A percentile compares a stretch with the other conserved stretches of the same genome.
Conservation (phyloP, 2,888 invertebrate genomes). For the Hecatera dysodea region DNA sequence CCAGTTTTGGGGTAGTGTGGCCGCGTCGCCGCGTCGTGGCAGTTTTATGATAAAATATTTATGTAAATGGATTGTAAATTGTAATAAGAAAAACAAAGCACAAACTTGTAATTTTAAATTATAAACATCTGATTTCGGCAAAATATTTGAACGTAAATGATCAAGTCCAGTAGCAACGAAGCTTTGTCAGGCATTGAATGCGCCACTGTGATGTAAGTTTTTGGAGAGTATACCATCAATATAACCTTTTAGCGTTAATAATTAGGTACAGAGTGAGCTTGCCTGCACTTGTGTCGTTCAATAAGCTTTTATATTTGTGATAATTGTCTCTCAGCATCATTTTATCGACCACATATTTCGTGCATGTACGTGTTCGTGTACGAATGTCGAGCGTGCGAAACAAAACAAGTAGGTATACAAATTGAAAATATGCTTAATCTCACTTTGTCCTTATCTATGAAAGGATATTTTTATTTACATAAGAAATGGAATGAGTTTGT, state of each 20-base stretch:
- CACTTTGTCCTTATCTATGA: background rate
- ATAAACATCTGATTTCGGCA: background rate
- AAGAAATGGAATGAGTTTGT: conserved; percentile 5
- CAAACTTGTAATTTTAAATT: conserved; percentile 11
- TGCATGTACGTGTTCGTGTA: too few relatives aligned
- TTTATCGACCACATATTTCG: background rate
- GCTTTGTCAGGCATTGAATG: conserved; percentile 44
- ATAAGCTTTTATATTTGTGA: background rate
- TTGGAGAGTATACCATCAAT: conserved; percentile 13
- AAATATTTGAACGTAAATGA: conserved; percentile 17
- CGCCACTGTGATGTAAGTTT: conserved; percentile 53
- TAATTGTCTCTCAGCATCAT: background rate
- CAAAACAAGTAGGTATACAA: background rate
- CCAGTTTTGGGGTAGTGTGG: conserved; percentile 5
- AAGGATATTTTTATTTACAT: conserved; percentile 29
- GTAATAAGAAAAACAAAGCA: conserved; percentile 31
- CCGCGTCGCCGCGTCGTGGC: background rate
- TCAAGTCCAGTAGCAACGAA: conserved; percentile 30
- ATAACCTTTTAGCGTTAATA: conserved; percentile 16
- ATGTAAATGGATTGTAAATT: conserved; percentile 2
- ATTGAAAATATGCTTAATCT: background rate
- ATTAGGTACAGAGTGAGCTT: too few relatives aligned
- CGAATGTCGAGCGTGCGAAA: background rate
- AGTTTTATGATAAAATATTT: conserved; percentile 3
- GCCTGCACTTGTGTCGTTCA: background rate